Conservation (phyloP, 2,113 vertebrate genomes). For the Oxyruncus cristatus region DNA sequence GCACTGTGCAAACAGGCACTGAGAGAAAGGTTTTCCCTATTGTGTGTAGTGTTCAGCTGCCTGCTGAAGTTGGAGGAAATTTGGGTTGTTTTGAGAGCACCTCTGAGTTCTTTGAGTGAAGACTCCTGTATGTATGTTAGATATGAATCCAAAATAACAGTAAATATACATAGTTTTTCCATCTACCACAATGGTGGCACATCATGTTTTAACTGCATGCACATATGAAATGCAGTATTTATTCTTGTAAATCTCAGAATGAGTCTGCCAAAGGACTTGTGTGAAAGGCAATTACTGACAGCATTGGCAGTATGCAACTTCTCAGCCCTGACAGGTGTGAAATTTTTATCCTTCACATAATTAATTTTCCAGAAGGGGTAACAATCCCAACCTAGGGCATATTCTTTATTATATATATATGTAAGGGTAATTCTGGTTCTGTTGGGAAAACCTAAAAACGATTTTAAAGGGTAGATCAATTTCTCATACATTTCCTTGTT, state of each 20-base stretch:
- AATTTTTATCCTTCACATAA: neutral
- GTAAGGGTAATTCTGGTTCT: neutral
- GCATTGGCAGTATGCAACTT: neutral
- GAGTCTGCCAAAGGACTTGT: neutral
- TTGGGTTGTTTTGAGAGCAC: neutral
- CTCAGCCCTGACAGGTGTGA: neutral
- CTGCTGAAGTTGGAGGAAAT: neutral
- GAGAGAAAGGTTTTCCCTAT: neutral
- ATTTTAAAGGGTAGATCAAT: neutral
- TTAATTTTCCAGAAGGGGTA: neutral
- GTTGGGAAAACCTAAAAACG: neutral
- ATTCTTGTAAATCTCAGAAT: neutral
- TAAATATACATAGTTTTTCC: neutral
- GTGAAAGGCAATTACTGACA: neutral
- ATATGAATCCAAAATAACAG: neutral
- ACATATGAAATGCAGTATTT: neutral
- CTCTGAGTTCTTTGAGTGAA: neutral
- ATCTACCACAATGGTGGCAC: rapidly evolving
- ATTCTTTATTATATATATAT: no score
- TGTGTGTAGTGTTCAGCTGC: neutral
- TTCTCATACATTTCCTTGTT: neutral
- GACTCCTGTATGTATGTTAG: neutral
- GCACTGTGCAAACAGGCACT: neutral
- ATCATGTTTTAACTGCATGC: rapidly evolving
- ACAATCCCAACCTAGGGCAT: neutral